A percentile compares a stretch with the other conserved stretches of the same genome.
These are phyloP conservation scores for Pantherophis alleghaniensis DNA, from an alignment of 2,797 vertebrate genomes.

Conservation along the genomic window DNA sequence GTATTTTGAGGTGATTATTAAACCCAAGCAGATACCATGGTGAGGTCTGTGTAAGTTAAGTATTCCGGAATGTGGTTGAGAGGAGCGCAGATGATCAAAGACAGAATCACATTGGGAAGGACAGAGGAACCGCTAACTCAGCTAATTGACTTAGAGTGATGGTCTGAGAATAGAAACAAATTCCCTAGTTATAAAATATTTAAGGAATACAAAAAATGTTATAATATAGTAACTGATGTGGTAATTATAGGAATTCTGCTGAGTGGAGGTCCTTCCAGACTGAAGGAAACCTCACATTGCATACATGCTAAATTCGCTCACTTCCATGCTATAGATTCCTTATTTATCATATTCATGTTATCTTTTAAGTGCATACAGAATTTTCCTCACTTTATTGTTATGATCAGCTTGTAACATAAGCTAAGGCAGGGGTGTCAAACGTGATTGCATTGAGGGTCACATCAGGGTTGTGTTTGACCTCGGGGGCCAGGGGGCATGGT, in stretches of 20 bases:
- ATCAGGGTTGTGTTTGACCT: no score
- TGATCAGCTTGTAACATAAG: neutral
- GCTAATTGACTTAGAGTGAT: slow-evolving; percentile 18
- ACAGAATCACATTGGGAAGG: neutral
- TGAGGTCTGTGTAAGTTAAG: neutral
- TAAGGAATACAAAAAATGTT: neutral
- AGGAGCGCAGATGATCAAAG: neutral
- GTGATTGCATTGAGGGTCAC: no score
- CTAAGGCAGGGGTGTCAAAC: no score
- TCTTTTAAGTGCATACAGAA: neutral
- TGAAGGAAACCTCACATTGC: neutral
- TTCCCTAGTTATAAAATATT: slow-evolving; percentile 13
- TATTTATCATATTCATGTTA: neutral
- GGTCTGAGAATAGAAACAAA: slow-evolving; percentile 3
- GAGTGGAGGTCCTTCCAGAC: slow-evolving; percentile 15
- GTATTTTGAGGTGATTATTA: slow-evolving; percentile 3
- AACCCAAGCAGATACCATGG: neutral
- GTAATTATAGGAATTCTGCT: neutral
- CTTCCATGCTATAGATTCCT: neutral
- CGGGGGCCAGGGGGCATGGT: no score
- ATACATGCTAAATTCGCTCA: neutral
- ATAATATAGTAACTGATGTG: neutral
- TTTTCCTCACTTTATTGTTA: neutral
- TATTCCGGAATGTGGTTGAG: neutral
- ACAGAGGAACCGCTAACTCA: neutral